Evolutionary conservation across 2,113 vertebrate species (phyloP).

Genomic region (Tenebrosternarchus preto): DNA sequence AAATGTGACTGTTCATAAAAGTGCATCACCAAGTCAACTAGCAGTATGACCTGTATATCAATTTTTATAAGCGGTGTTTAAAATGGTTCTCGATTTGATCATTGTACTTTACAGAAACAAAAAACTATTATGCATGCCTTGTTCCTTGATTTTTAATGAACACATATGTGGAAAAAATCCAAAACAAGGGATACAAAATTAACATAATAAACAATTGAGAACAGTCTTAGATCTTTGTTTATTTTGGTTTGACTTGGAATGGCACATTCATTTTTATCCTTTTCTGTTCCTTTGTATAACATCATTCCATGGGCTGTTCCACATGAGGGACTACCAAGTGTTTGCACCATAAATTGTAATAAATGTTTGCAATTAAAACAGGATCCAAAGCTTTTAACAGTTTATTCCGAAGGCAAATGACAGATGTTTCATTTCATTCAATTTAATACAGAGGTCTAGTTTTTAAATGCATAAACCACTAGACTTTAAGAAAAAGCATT

Average conservation of each 20-base stretch:
- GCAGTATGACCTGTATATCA: conserved; percentile 69
- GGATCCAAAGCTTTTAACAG: conserved; percentile 41
- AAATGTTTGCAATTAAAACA: conserved; percentile 79
- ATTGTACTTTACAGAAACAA: conserved; percentile 66
- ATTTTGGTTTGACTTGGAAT: conserved; percentile 42
- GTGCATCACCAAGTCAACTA: conserved; percentile 56
- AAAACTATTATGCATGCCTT: conserved; percentile 76
- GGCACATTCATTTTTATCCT: conserved; percentile 63
- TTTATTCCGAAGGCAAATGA: conserved; percentile 2
- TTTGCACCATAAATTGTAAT: conserved; percentile 76
- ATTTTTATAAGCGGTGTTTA: conserved; percentile 62
- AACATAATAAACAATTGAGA: conserved; percentile 44
- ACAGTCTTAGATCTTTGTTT: conserved; percentile 13
- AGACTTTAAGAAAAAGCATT: no score
- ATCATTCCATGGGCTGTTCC: conserved; percentile 69
- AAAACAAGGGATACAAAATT: conserved; percentile 66
- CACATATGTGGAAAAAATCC: conserved; percentile 51
- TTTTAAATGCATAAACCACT: no score
- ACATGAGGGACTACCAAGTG: conserved; percentile 64
- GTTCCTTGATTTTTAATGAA: conserved; percentile 64
- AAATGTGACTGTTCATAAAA: conserved; percentile 7
- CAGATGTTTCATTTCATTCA: background rate
- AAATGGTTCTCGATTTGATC: conserved; percentile 55
- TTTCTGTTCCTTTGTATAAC: conserved; percentile 64
- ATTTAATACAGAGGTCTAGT: no score